phyloP scores from a whole-genome alignment of 2,888 invertebrate genomes.

The Myopa testacea region DNA sequence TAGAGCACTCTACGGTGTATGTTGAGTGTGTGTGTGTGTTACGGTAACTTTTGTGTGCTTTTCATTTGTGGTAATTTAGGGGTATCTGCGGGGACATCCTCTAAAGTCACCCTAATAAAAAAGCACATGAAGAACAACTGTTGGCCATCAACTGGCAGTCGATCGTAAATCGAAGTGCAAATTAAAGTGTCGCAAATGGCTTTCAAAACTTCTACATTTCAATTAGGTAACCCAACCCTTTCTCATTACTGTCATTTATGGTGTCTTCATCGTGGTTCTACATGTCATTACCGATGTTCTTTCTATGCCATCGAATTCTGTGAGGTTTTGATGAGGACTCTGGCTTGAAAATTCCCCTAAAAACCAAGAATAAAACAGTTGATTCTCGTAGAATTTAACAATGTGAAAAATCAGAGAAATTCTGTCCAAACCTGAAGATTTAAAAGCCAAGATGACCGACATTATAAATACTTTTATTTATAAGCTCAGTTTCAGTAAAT shows the following conservation, averaged over 20 bases:
- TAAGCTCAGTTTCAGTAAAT: too few species aligned
- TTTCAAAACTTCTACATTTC: constrained; percentile 10
- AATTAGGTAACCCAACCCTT: neutral
- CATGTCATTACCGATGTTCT: neutral
- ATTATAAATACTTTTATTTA: neutral
- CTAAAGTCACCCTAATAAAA: neutral
- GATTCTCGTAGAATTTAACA: neutral
- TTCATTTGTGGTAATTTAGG: constrained; percentile 2
- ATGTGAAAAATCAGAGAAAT: neutral
- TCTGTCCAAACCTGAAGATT: too few species aligned
- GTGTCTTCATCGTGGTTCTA: neutral
- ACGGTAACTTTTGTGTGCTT: neutral
- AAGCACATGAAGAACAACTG: neutral
- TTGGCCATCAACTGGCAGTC: constrained; percentile 9
- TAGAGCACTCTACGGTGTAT: neutral
- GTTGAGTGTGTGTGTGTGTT: neutral
- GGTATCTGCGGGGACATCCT: neutral
- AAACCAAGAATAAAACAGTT: neutral
- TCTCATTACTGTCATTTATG: neutral
- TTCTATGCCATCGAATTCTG: too few species aligned
- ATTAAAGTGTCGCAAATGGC: constrained; percentile 10
- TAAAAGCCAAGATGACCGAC: neutral
- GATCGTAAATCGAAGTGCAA: constrained; percentile 14
- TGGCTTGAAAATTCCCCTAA: too few species aligned
- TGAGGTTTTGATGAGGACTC: too few species aligned